Evolutionary conservation across 2,797 vertebrate species (phyloP), one percentile per base, ranked within the genome.

Genomic region (Anabas testudineus): DNA sequence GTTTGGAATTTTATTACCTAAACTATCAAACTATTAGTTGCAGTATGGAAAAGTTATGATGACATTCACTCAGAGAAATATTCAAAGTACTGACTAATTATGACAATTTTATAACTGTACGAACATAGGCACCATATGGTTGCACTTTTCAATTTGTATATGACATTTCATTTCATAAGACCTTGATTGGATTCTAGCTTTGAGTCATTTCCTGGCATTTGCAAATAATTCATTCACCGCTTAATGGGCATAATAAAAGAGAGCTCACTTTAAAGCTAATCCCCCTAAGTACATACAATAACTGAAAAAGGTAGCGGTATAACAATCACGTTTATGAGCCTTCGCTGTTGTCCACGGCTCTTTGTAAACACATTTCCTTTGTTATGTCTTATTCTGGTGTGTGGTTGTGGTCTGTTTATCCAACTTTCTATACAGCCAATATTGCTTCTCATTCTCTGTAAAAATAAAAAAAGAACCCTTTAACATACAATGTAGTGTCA

Each of bases 271-370:
- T 76, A 64, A 76, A 84, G 71, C 72, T 77, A 82, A 87, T 86
- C 74, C 77, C 43, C 57, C 26, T 78, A 72, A 88, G 82, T 87
- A 83, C 61, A 84, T 67, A 71, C 45, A 76, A 65, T 77, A 83
- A 72, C 48, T 53, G 59, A 71, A 78, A 74, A 57, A 60, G 55
- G 60, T 48, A 78, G 72, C 74, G 66, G 42, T 60, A 66, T 65
- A 85, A 60, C 74, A 70, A 65, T 80, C 76, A 19, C 22, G 14
- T 85, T 87, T 66, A 79, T 65, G 60, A 78, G 71, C 47, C 21
- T 12, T 45, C 0, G 15, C 57, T 39, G 48, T 68, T 64, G 51
- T 73, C 47, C 43, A 22, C 34, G 4, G 61, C 21, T 68, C 60
- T 70, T 39, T 66, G 56, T 58, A 26, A 70, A 61, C 46, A 39